Conservation (phyloP, 2,888 invertebrate species). For the Protophormia terraenovae region DNA sequence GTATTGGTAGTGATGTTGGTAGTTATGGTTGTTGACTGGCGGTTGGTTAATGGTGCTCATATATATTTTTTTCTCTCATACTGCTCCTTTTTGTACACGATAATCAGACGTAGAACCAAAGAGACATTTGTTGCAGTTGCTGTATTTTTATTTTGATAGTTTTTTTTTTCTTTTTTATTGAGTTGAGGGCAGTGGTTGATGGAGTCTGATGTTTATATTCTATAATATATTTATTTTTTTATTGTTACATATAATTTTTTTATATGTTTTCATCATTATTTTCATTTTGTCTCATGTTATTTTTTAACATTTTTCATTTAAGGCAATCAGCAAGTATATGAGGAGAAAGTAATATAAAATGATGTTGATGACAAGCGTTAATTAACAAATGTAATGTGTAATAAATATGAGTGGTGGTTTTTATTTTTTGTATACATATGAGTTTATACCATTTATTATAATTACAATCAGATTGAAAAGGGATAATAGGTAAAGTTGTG, state of each 20-base stretch:
- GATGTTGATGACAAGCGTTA: constrained; percentile 68
- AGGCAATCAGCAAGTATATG: constrained; percentile 39
- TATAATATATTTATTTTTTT: neutral
- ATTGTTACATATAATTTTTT: neutral
- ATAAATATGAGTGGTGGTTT: constrained; percentile 51
- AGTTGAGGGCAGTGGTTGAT: constrained; percentile 13
- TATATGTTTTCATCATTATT: neutral
- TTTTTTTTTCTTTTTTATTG: too few relatives aligned
- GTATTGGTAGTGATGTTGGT: constrained; percentile 46
- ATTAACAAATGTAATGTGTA: constrained; percentile 64
- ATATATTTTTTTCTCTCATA: neutral
- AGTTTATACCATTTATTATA: constrained; percentile 9
- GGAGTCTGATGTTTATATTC: neutral
- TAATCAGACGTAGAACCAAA: constrained; percentile 20
- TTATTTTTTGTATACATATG: neutral
- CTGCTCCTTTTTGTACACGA: constrained; percentile 1
- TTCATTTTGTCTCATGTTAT: constrained; percentile 7
- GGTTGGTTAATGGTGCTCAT: constrained; percentile 41
- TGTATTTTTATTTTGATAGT: neutral
- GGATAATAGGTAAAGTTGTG: neutral
- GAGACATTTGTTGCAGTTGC: constrained; percentile 5
- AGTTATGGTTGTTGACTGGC: constrained; percentile 46
- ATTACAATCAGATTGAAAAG: neutral
- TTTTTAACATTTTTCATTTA: constrained; percentile 52
- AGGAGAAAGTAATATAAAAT: constrained; percentile 55